Evolutionary conservation across 2,888 invertebrate species (phyloP).

Genomic region (Melanostoma mellinum): DNA sequence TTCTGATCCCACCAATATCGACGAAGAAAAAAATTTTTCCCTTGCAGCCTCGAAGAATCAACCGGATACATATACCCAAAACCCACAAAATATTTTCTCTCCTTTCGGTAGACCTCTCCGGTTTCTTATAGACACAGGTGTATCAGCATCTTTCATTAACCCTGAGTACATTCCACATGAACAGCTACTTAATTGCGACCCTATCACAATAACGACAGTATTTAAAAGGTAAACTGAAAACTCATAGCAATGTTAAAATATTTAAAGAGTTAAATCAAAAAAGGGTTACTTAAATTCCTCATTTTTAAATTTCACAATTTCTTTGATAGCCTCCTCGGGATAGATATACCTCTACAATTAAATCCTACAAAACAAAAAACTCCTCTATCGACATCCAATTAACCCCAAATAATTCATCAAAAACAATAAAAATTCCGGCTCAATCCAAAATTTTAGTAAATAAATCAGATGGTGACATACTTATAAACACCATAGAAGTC

Average conservation of each 20-base stretch:
- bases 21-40: constrained; percentile 1
- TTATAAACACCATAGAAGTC: too few relatives aligned
- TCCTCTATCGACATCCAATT: not conserved
- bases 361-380: constrained; percentile 28
- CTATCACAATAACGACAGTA: constrained; percentile 37
- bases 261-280: constrained; percentile 33
- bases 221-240: constrained; percentile 28
- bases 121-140: constrained; percentile 46
- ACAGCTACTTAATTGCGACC: constrained; percentile 26
- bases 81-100: constrained; percentile 47
- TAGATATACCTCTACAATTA: constrained; percentile 16
- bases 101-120: constrained; percentile 45
- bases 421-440: too few relatives aligned
- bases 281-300: constrained; percentile 21
- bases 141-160: constrained; percentile 56
- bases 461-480: too few relatives aligned
- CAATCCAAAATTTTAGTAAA: too few relatives aligned
- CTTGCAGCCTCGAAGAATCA: constrained; percentile 9
- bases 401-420: too few relatives aligned
- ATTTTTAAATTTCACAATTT: constrained; percentile 39
- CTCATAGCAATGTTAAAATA: constrained; percentile 7
- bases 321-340: constrained; percentile 37
- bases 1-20: not conserved
- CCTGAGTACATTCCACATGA: constrained; percentile 49
- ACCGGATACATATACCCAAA: constrained; percentile 16